Evolutionary conservation across 2,888 invertebrate genomes (phyloP).

Genomic region (Scaptomyza reducta): DNA sequence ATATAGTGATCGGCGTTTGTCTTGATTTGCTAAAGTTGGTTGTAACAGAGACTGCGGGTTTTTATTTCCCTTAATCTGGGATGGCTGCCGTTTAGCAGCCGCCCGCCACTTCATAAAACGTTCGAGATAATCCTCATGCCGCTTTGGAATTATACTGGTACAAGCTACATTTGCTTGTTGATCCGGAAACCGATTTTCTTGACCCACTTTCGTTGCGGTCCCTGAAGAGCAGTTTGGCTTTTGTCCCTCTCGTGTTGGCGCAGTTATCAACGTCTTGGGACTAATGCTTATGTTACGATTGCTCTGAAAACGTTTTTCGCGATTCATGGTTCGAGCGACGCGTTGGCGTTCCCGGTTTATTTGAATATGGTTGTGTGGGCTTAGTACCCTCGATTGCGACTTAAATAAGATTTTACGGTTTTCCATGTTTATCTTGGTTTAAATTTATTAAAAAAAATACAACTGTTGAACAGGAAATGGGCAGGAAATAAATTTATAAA

Average conservation of each 20-base stretch:
- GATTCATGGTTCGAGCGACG: slow-evolving; percentile 57
- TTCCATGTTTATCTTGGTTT: slow-evolving; percentile 21
- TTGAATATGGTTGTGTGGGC: slow-evolving; percentile 47
- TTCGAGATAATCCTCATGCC: slow-evolving; percentile 34
- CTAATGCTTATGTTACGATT: slow-evolving; percentile 61
- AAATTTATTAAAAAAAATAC: background rate
- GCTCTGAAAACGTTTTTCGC: slow-evolving; percentile 58
- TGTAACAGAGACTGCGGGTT: background rate
- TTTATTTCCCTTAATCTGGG: background rate
- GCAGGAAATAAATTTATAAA: slow-evolving; percentile 5
- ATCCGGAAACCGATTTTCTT: slow-evolving; percentile 42
- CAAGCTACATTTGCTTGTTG: background rate
- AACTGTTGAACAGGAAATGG: slow-evolving; percentile 10
- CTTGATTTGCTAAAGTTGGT: background rate
- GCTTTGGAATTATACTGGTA: slow-evolving; percentile 1
- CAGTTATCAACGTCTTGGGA: slow-evolving; percentile 39
- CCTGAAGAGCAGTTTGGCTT: background rate
- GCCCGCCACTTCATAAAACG: slow-evolving; percentile 42
- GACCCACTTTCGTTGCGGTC: background rate
- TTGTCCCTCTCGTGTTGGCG: background rate
- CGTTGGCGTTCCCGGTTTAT: slow-evolving; percentile 57
- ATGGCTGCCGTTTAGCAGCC: slow-evolving; percentile 1
- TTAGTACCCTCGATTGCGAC: slow-evolving; percentile 28
- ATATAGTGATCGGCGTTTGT: slow-evolving; percentile 32
- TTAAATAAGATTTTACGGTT: slow-evolving; percentile 50